Conservation (phyloP, 2,888 invertebrate species). For the Archips crataeganus region DNA sequence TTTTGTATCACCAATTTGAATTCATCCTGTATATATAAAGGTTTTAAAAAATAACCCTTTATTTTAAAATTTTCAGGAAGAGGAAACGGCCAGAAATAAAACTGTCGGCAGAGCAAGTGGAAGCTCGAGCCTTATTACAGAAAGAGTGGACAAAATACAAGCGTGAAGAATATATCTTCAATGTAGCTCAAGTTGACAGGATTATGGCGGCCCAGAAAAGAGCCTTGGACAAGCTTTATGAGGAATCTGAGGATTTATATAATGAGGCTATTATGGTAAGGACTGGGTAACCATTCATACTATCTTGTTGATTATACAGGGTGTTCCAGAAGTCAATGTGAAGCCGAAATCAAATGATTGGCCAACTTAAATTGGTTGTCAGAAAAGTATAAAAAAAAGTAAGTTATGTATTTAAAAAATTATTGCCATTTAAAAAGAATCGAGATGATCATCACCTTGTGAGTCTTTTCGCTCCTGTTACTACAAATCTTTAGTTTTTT, state of each 20-base stretch:
- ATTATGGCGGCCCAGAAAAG: constrained; percentile 89
- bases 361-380: too few species aligned
- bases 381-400: too few species aligned
- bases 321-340: too few species aligned
- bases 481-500: too few species aligned
- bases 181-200: constrained; percentile 89
- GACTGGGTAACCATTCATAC: not conserved
- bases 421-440: too few species aligned
- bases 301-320: too few species aligned
- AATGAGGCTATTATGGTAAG: constrained; percentile 91
- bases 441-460: too few species aligned
- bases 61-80: constrained; percentile 59
- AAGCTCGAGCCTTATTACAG: constrained; percentile 87
- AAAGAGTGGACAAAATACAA: constrained; percentile 93
- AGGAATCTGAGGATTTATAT: constrained; percentile 94
- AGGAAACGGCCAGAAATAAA: constrained; percentile 77
- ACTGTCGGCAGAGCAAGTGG: constrained; percentile 86
- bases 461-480: too few species aligned
- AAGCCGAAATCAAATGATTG: too few species aligned
- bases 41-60: not conserved
- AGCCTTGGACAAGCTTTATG: constrained; percentile 92
- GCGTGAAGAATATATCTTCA: constrained; percentile 86
- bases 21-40: too few species aligned
- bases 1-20: too few species aligned
- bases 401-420: too few species aligned